A percentile compares a stretch with the other conserved stretches of the same genome.
Evolutionary conservation across 2,797 vertebrate genomes (phyloP).

Genomic region (Acanthurus tractus): DNA sequence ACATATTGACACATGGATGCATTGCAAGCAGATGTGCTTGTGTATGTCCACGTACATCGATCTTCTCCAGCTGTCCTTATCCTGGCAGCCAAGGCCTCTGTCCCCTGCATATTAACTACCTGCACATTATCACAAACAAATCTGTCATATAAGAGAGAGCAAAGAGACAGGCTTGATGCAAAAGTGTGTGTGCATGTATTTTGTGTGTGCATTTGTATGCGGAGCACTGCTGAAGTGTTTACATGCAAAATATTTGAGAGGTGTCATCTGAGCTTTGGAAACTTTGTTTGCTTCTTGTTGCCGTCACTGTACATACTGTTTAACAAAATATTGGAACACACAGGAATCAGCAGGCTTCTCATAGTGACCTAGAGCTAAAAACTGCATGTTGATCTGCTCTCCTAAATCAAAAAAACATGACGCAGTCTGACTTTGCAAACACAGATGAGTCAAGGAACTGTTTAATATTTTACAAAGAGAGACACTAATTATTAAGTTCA

Average conservation of each 20-base stretch:
- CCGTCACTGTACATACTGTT: conserved; percentile 28
- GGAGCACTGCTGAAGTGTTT: conserved; percentile 44
- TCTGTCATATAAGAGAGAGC: neutral
- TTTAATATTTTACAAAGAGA: neutral
- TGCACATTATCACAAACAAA: conserved; percentile 32
- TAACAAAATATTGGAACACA: conserved; percentile 47
- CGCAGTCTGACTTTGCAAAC: neutral
- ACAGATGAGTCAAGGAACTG: neutral
- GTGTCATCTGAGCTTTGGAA: conserved; percentile 44
- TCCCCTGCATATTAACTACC: conserved; percentile 28
- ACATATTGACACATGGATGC: conserved; percentile 2
- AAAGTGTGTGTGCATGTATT: neutral
- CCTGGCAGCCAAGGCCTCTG: conserved; percentile 19
- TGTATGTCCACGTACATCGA: conserved; percentile 26
- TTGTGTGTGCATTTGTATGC: conserved; percentile 36
- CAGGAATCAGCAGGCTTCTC: conserved; percentile 28
- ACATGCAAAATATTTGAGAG: conserved; percentile 56
- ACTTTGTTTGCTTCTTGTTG: conserved; percentile 51
- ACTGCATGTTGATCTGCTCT: neutral
- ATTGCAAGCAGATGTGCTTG: conserved; percentile 9
- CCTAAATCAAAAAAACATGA: neutral
- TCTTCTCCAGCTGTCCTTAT: conserved; percentile 6
- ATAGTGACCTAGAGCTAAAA: conserved; percentile 30
- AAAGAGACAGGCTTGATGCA: neutral
- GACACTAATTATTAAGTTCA: neutral